These are phyloP conservation scores for Bostrychus sinensis DNA, from an alignment of 2,113 vertebrate species.

Conservation along the genomic window DNA sequence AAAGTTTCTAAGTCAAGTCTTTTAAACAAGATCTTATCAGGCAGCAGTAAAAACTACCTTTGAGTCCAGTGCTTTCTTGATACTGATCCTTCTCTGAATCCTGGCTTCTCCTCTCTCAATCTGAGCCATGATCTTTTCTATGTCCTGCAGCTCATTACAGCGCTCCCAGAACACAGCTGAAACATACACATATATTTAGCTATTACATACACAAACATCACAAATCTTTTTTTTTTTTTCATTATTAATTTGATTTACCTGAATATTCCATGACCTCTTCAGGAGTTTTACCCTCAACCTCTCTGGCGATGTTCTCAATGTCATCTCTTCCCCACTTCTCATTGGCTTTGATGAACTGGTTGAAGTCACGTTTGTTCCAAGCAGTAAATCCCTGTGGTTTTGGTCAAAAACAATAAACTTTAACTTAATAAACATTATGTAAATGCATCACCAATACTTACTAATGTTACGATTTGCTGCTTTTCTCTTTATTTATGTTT, in stretches of 20 bases:
- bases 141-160: slow-evolving; percentile 98
- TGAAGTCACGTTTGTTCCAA: slow-evolving; percentile 99
- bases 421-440: too few relatives aligned
- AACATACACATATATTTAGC: background rate
- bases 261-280: slow-evolving; percentile 99
- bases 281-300: slow-evolving; percentile 97
- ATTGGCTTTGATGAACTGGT: slow-evolving; percentile 99
- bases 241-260: slow-evolving; percentile 73
- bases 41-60: slow-evolving; percentile 81
- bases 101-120: slow-evolving; percentile 98
- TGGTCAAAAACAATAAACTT: background rate
- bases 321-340: slow-evolving; percentile 99
- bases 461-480: too few relatives aligned
- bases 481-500: too few relatives aligned
- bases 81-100: slow-evolving; percentile 98
- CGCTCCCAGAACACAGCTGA: slow-evolving; percentile 99
- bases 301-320: slow-evolving; percentile 97
- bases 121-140: slow-evolving; percentile 99
- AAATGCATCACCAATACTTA: too few relatives aligned
- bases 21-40: background rate
- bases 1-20: background rate
- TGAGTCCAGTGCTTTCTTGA: slow-evolving; percentile 97
- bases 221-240: background rate
- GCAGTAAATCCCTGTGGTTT: slow-evolving; percentile 92
- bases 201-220: background rate